Percentiles rank a stretch among this genome's conserved stretches.
These are phyloP conservation scores for Halesus radiatus DNA, from an alignment of 1,140 invertebrate genomes.

Conservation along the genomic window DNA sequence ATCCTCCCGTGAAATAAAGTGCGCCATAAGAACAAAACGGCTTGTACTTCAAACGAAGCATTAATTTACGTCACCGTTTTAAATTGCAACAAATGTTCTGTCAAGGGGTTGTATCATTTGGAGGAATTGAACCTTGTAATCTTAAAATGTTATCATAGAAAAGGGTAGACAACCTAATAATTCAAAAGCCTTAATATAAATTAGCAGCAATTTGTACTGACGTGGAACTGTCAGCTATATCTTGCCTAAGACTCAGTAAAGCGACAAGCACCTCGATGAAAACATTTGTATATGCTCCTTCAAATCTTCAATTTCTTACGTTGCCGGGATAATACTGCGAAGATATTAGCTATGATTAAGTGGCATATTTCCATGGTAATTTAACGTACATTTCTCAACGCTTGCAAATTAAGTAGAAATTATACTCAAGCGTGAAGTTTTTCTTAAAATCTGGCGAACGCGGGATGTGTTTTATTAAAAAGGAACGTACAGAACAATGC, in stretches of 20 bases:
- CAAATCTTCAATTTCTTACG: not conserved
- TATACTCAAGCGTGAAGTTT: not conserved
- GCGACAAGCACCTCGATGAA: slow-evolving; percentile 23
- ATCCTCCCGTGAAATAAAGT: no score
- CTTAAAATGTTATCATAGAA: slow-evolving; percentile 31
- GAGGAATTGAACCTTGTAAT: slow-evolving; percentile 23
- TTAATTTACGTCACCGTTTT: slow-evolving; percentile 12
- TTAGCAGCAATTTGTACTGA: slow-evolving; percentile 52
- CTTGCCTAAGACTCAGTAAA: slow-evolving; percentile 25
- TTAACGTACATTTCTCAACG: not conserved
- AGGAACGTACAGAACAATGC: no score
- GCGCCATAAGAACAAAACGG: no score
- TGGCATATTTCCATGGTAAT: not conserved
- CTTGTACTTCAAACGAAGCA: slow-evolving; percentile 1
- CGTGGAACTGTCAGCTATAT: slow-evolving; percentile 46
- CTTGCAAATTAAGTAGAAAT: not conserved
- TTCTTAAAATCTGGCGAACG: no score
- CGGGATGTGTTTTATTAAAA: no score
- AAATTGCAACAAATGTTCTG: slow-evolving; percentile 6
- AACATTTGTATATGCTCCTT: slow-evolving; percentile 8
- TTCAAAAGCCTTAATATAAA: slow-evolving; percentile 54
- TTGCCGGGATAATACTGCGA: not conserved
- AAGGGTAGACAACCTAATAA: slow-evolving; percentile 37
- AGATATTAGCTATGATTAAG: slow-evolving; percentile 1
- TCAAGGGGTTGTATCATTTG: not conserved